phyloP scores from a whole-genome alignment of 2,113 vertebrate species.

The Chionomys nivalis region DNA sequence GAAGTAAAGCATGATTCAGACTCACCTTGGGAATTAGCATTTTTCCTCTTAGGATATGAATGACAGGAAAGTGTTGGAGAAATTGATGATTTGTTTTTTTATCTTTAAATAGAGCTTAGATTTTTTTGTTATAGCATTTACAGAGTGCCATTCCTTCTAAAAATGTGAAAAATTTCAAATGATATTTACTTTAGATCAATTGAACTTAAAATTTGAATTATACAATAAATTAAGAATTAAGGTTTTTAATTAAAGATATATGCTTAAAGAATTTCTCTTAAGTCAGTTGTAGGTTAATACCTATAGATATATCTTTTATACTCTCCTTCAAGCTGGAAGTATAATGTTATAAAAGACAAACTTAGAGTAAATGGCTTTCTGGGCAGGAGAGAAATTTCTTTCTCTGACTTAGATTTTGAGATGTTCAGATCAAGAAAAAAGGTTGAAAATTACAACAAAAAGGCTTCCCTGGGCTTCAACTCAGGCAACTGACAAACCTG shows the following conservation, averaged over 20 bases:
- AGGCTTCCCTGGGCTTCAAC: not conserved
- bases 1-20: not conserved
- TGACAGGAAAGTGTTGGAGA: constrained; percentile 14
- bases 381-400: not conserved
- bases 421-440: not conserved
- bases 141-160: not conserved
- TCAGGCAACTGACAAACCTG: not conserved
- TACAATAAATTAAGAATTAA: not conserved
- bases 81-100: not conserved
- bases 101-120: not conserved
- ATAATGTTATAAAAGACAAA: constrained; percentile 56
- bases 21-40: not conserved
- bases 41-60: not conserved
- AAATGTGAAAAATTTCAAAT: not conserved
- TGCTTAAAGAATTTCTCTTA: not conserved
- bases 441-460: not conserved
- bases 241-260: constrained; percentile 2
- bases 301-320: not conserved
- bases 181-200: not conserved
- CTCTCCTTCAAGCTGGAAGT: constrained; percentile 26
- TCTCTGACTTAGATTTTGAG: not conserved
- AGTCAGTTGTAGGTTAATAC: not conserved
- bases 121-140: constrained; percentile 10
- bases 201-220: not conserved
- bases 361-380: not conserved